Conservation (phyloP, 2,888 invertebrate genomes). For the Sinelater perroti region DNA sequence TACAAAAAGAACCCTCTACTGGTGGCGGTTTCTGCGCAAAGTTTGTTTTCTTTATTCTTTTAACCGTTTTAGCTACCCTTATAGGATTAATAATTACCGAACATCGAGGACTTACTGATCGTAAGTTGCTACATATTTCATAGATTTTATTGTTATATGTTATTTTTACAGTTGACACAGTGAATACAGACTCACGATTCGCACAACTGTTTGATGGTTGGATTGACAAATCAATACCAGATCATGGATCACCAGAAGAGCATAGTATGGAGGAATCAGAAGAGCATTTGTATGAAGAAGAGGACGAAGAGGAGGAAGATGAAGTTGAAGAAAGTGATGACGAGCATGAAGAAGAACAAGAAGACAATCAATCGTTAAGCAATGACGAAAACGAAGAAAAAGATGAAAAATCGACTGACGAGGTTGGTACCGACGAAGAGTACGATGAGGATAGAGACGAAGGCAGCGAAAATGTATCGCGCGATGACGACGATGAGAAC, state of each 20-base stretch:
- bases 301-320: slow-evolving; percentile 55
- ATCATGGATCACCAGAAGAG: slow-evolving; percentile 63
- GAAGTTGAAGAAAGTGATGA: slow-evolving; percentile 42
- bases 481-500: slow-evolving; percentile 38
- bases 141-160: neutral
- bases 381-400: slow-evolving; percentile 42
- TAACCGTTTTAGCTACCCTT: slow-evolving; percentile 75
- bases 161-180: slow-evolving; percentile 64
- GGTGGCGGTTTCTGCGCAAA: slow-evolving; percentile 88
- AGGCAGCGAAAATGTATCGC: slow-evolving; percentile 51
- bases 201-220: slow-evolving; percentile 81
- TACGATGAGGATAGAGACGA: slow-evolving; percentile 55
- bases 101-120: slow-evolving; percentile 79
- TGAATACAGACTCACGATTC: slow-evolving; percentile 72
- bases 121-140: slow-evolving; percentile 64
- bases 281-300: slow-evolving; percentile 51
- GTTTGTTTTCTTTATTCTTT: slow-evolving; percentile 79
- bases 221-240: slow-evolving; percentile 69
- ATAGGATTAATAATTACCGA: slow-evolving; percentile 82
- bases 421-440: slow-evolving; percentile 41
- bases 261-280: slow-evolving; percentile 60
- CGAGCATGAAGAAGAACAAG: slow-evolving; percentile 33
- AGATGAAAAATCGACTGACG: slow-evolving; percentile 46
- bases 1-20: slow-evolving; percentile 78
- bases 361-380: slow-evolving; percentile 20